Evolutionary conservation across 2,113 vertebrate genomes (phyloP).

Genomic region (Pachycephala philippinensis): DNA sequence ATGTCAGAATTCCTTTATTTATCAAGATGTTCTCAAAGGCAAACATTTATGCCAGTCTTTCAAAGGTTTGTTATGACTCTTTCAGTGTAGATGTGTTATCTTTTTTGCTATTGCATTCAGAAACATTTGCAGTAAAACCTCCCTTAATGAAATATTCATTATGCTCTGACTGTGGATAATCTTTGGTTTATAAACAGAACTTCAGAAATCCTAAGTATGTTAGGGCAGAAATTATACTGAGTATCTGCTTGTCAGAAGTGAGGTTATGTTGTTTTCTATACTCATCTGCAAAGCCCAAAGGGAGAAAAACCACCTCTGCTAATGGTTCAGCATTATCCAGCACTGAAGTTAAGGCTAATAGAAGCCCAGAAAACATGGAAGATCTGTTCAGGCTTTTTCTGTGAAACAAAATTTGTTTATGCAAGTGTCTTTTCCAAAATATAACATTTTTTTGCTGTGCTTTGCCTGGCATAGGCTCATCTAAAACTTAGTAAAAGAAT

Average conservation of each 20-base stretch:
- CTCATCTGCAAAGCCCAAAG: neutral
- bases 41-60: neutral
- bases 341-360: neutral
- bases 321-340: neutral
- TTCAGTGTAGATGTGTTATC: neutral
- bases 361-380: neutral
- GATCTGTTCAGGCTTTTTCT: neutral
- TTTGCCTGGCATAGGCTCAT: neutral
- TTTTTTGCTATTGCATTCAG: neutral
- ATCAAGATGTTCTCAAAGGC: neutral
- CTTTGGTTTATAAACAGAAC: neutral
- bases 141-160: neutral
- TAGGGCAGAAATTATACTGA: neutral
- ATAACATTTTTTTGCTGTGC: neutral
- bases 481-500: neutral
- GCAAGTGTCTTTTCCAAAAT: neutral
- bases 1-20: constrained; percentile 8
- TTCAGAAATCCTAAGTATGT: neutral
- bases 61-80: neutral
- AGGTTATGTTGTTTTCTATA: neutral
- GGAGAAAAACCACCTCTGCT: neutral
- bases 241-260: neutral
- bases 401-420: neutral
- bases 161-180: neutral
- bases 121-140: neutral